Evolutionary conservation across 2,113 vertebrate genomes (phyloP).

Genomic region (Cyphomyrus plagiostoma): DNA sequence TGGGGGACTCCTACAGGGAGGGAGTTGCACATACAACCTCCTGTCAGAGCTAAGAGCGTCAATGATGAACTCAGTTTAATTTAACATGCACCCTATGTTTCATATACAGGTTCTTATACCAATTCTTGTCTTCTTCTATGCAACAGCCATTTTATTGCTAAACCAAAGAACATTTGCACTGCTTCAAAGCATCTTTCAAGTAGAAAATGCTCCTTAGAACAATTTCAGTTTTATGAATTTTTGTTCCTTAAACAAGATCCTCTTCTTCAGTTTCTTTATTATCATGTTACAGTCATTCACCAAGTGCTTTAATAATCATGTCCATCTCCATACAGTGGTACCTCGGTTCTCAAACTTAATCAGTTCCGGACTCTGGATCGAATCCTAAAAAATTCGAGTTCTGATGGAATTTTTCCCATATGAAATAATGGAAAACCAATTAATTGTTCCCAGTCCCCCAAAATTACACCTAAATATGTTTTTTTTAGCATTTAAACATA

Average conservation of each 20-base stretch:
- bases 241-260: not conserved
- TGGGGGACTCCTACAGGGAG: conserved; percentile 47
- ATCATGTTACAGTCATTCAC: not conserved
- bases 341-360: no score
- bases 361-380: no score
- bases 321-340: not conserved
- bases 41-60: not conserved
- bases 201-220: not conserved
- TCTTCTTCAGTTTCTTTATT: not conserved
- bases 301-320: not conserved
- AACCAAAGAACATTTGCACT: not conserved
- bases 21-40: not conserved
- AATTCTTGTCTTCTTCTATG: not conserved
- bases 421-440: no score
- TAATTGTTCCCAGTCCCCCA: no score
- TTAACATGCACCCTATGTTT: not conserved
- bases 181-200: not conserved
- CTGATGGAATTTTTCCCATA: no score
- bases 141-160: not conserved
- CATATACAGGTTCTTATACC: not conserved
- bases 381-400: no score
- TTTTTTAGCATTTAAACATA: no score
- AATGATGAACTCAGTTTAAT: not conserved
- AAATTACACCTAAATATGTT: no score
- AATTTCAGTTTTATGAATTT: not conserved